phyloP scores from a whole-genome alignment of 2,797 vertebrate species.

The Argyrosomus regius region DNA sequence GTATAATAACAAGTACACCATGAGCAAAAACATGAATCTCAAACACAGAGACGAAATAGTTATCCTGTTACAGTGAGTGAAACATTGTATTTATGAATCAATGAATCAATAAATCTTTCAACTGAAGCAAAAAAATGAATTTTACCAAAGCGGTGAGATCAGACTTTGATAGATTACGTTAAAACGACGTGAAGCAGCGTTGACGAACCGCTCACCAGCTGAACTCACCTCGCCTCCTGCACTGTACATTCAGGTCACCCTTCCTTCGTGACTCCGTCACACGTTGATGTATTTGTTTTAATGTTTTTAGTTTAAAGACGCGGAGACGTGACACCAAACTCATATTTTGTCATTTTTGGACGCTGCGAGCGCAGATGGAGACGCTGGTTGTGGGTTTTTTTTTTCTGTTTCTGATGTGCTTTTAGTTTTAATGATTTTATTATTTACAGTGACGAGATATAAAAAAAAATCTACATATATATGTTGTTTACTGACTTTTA shows the following conservation, averaged over 20 bases:
- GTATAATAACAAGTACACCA: too few species aligned
- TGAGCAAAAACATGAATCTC: not conserved
- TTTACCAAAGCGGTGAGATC: not conserved
- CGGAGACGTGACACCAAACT: slow-evolving; percentile 16
- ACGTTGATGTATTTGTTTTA: not conserved
- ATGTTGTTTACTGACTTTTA: slow-evolving; percentile 65
- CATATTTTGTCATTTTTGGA: not conserved
- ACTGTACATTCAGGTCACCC: not conserved
- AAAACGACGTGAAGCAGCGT: not conserved
- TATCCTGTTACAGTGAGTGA: too few species aligned
- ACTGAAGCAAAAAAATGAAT: not conserved
- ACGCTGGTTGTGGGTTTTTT: slow-evolving; percentile 16
- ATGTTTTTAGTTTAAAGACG: not conserved
- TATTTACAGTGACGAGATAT: slow-evolving; percentile 43
- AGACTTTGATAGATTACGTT: not conserved
- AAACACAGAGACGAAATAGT: not conserved
- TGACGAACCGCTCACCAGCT: slow-evolving; percentile 9
- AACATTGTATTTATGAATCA: not conserved
- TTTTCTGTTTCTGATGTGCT: slow-evolving; percentile 16
- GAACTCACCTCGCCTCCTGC: not conserved
- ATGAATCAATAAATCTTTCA: not conserved
- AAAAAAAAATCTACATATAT: slow-evolving; percentile 11
- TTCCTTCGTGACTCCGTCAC: not conserved
- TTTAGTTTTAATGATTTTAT: slow-evolving; percentile 27
- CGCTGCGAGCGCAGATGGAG: not conserved